Evolutionary conservation across 2,113 vertebrate species (phyloP).

Genomic region (Gorilla gorilla): DNA sequence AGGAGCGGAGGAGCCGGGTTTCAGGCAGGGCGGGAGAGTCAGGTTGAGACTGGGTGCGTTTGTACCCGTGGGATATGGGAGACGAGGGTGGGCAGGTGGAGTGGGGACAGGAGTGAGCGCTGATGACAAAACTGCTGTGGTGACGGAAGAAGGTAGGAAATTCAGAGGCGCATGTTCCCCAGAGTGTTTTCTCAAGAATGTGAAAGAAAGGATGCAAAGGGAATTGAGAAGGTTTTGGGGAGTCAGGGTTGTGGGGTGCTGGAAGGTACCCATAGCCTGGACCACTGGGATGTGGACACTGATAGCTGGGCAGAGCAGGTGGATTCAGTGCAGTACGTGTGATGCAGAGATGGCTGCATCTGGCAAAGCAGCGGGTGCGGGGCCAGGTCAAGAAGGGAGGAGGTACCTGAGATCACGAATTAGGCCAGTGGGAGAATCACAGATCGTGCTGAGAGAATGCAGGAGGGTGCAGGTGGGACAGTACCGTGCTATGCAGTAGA

Average conservation of each 20-base stretch:
- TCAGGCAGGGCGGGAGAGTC: too few species aligned
- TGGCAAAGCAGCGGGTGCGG: too few species aligned
- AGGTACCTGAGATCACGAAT: background rate
- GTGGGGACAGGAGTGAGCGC: fast-evolving
- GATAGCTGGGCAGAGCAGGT: fast-evolving
- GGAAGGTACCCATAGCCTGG: too few species aligned
- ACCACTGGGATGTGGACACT: fast-evolving
- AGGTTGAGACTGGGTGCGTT: too few species aligned
- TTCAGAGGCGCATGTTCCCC: too few species aligned
- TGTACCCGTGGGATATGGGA: too few species aligned
- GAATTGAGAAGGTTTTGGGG: background rate
- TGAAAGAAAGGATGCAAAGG: background rate
- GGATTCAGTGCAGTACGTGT: background rate
- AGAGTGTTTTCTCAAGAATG: background rate
- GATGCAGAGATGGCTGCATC: background rate
- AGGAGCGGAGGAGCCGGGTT: fast-evolving
- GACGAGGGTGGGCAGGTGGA: background rate
- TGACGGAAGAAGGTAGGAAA: background rate
- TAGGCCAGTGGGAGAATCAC: too few species aligned
- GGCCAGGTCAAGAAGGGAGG: background rate
- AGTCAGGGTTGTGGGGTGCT: background rate
- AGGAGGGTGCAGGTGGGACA: background rate
- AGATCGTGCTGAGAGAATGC: background rate
- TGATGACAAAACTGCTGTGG: background rate
- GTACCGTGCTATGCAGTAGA: background rate